Percentiles rank a stretch among this genome's conserved stretches.
Evolutionary conservation across 2,888 invertebrate species (phyloP).

Genomic region (Oscheius sp.): DNA sequence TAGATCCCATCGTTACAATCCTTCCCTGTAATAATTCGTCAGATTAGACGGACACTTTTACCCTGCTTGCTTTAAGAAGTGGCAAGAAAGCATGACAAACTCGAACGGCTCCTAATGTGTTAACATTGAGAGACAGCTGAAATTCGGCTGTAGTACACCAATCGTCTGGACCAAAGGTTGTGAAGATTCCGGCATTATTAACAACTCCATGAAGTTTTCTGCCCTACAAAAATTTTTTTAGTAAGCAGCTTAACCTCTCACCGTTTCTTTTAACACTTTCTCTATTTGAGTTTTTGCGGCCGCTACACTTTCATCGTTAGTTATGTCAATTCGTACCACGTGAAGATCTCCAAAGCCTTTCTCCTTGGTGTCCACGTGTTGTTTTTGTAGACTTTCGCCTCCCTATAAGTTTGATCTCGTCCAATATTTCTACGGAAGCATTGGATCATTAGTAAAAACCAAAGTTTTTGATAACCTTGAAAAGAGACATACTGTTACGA

Average conservation of each 20-base stretch:
- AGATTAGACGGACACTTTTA: neutral
- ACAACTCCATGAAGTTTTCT: slow-evolving; percentile 90
- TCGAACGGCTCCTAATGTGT: slow-evolving; percentile 78
- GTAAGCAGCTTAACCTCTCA: slow-evolving; percentile 75
- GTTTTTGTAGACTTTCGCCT: slow-evolving; percentile 36
- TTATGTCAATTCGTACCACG: slow-evolving; percentile 76
- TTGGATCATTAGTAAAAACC: neutral
- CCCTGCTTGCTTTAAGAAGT: slow-evolving; percentile 60
- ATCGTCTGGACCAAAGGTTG: slow-evolving; percentile 86
- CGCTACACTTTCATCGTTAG: slow-evolving; percentile 78
- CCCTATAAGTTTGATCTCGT: slow-evolving; percentile 28
- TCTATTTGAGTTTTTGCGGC: slow-evolving; percentile 79
- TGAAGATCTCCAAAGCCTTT: slow-evolving; percentile 71
- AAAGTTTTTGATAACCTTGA: neutral
- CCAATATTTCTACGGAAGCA: neutral
- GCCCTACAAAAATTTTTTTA: slow-evolving; percentile 75
- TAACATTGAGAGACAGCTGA: slow-evolving; percentile 78
- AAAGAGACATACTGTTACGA: slow-evolving; percentile 8
- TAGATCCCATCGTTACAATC: slow-evolving; percentile 72
- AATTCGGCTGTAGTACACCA: slow-evolving; percentile 86
- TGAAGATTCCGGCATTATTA: slow-evolving; percentile 89
- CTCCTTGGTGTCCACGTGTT: slow-evolving; percentile 19
- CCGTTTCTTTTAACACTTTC: slow-evolving; percentile 41
- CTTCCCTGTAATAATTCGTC: slow-evolving; percentile 64
- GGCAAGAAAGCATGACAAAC: slow-evolving; percentile 62